Conservation (phyloP, 1,140 invertebrate species). For the Anadara kagoshimensis region DNA sequence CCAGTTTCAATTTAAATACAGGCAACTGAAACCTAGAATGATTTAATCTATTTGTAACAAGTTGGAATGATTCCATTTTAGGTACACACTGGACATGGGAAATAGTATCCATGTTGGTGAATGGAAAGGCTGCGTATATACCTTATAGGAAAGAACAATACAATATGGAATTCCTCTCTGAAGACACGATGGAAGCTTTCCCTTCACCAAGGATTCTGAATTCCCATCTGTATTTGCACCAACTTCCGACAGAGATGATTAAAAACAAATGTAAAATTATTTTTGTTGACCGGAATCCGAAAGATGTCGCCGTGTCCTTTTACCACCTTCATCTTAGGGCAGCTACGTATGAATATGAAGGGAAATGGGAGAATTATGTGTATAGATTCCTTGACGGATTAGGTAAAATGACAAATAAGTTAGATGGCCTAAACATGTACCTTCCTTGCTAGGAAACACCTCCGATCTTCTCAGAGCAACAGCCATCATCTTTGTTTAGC, state of each 20-base stretch:
- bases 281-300: constrained; percentile 48
- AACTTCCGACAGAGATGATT: constrained; percentile 34
- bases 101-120: constrained; percentile 36
- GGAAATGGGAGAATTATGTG: constrained; percentile 44
- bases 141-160: constrained; percentile 27
- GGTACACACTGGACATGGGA: constrained; percentile 55
- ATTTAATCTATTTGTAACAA: too few relatives aligned
- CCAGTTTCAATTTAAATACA: too few relatives aligned
- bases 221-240: constrained; percentile 30
- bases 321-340: constrained; percentile 47
- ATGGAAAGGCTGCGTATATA: constrained; percentile 22
- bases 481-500: too few relatives aligned
- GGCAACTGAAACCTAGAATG: too few relatives aligned
- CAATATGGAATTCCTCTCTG: constrained; percentile 37
- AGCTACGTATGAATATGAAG: constrained; percentile 40
- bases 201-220: constrained; percentile 46
- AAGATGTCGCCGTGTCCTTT: constrained; percentile 54
- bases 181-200: constrained; percentile 8
- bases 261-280: constrained; percentile 42
- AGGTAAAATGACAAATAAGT: constrained; percentile 20
- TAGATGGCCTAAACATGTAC: too few relatives aligned
- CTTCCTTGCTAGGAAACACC: too few relatives aligned
- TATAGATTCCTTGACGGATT: constrained; percentile 42
- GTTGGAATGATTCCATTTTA: too few relatives aligned
- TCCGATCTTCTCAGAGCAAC: too few relatives aligned